These are phyloP conservation scores for Lasioglossum lativentre DNA, from an alignment of 2,888 invertebrate genomes.

Conservation along the genomic window DNA sequence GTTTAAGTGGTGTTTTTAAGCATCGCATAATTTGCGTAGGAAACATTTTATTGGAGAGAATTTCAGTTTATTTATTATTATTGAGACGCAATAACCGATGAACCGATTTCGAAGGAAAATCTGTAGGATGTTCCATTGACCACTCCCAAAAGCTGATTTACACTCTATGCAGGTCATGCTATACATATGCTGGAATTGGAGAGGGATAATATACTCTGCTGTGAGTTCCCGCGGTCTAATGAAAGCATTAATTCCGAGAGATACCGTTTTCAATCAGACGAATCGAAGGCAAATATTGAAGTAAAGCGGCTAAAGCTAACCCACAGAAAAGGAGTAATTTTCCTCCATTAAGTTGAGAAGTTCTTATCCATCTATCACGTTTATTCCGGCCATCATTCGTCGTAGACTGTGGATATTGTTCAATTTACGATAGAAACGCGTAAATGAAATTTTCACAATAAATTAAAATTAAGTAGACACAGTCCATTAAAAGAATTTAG, in stretches of 20 bases:
- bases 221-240: not conserved
- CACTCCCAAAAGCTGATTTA: not conserved
- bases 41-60: not conserved
- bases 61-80: not conserved
- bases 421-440: not conserved
- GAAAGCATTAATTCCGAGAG: not conserved
- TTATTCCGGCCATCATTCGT: not conserved
- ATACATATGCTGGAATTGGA: not conserved
- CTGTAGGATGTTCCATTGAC: not conserved
- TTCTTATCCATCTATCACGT: not conserved
- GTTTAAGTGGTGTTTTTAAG: not conserved
- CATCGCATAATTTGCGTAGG: not conserved
- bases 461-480: no score
- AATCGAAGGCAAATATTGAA: slow-evolving; percentile 1
- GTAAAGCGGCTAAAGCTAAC: not conserved
- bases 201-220: not conserved
- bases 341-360: not conserved
- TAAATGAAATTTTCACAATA: not conserved
- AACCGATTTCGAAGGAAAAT: not conserved
- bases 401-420: not conserved
- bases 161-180: not conserved
- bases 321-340: not conserved
- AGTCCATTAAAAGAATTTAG: no score
- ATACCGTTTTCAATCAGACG: not conserved
- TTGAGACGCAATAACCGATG: not conserved